phyloP scores from a whole-genome alignment of 2,797 vertebrate genomes.

The Oophaga sylvatica region DNA sequence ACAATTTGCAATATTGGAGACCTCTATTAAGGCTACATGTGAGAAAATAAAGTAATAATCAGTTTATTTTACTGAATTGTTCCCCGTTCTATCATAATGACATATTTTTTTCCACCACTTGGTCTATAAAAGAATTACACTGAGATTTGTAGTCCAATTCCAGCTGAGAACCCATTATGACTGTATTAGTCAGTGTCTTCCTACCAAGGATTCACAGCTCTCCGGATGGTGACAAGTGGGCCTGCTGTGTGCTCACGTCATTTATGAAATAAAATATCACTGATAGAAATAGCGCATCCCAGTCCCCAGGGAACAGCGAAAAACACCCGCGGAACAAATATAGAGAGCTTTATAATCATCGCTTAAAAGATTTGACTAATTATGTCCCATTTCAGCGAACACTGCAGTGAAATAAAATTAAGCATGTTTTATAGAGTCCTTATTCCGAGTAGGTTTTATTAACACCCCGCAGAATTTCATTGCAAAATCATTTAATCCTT shows the following conservation, averaged over 20 bases:
- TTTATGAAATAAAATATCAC: slow-evolving; percentile 14
- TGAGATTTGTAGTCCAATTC: not conserved
- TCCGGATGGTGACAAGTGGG: not conserved
- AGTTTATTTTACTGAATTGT: too few relatives aligned
- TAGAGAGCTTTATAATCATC: slow-evolving; percentile 32
- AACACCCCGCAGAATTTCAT: slow-evolving; percentile 42
- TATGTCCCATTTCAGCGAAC: slow-evolving; percentile 30
- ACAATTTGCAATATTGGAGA: not conserved
- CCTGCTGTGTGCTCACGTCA: not conserved
- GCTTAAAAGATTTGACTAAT: slow-evolving; percentile 54
- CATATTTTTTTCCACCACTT: too few relatives aligned
- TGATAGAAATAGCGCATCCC: slow-evolving; percentile 22
- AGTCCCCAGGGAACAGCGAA: not conserved
- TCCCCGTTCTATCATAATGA: too few relatives aligned
- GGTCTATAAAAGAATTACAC: not conserved
- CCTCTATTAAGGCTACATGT: too few relatives aligned
- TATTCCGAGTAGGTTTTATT: slow-evolving; percentile 31
- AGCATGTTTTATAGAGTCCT: slow-evolving; percentile 41
- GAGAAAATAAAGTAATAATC: too few relatives aligned
- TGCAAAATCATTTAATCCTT: slow-evolving; percentile 41
- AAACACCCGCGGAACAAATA: slow-evolving; percentile 29
- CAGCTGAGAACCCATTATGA: not conserved
- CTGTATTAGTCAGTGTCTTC: not conserved
- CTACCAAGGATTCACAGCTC: not conserved
- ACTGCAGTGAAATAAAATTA: slow-evolving; percentile 44